These are phyloP conservation scores for Metaphire vulgaris DNA, from an alignment of 1,140 invertebrate species.

Conservation along the genomic window DNA sequence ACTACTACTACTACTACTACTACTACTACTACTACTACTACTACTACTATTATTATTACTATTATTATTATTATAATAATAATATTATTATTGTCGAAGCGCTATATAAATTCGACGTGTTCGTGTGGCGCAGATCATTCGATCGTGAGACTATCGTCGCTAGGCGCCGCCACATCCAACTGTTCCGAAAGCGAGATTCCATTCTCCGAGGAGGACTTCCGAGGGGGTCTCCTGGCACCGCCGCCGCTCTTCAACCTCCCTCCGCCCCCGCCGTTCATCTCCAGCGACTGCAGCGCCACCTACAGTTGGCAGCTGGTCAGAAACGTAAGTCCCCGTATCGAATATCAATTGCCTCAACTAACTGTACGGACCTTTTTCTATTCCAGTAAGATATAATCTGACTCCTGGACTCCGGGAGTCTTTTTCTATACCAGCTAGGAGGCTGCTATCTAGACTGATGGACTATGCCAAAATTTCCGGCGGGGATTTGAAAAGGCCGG, in stretches of 20 bases:
- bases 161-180: background rate
- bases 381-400: too few relatives aligned
- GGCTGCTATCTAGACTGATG: too few relatives aligned
- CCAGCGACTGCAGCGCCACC: background rate
- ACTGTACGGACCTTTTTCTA: too few relatives aligned
- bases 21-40: too few relatives aligned
- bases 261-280: slow-evolving; percentile 10
- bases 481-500: too few relatives aligned
- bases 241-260: slow-evolving; percentile 5
- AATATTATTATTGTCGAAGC: background rate
- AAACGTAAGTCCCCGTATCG: background rate
- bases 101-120: background rate
- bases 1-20: too few relatives aligned
- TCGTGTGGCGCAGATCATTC: background rate
- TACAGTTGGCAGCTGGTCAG: slow-evolving; percentile 14
- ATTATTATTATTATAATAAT: background rate
- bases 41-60: too few relatives aligned
- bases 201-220: background rate
- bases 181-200: background rate
- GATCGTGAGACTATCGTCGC: background rate
- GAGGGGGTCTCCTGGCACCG: background rate
- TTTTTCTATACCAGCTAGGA: too few relatives aligned
- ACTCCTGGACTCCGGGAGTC: too few relatives aligned
- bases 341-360: background rate
- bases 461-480: too few relatives aligned